These are phyloP conservation scores for Karalla daura DNA, from an alignment of 2,797 vertebrate species.

Conservation along the genomic window DNA sequence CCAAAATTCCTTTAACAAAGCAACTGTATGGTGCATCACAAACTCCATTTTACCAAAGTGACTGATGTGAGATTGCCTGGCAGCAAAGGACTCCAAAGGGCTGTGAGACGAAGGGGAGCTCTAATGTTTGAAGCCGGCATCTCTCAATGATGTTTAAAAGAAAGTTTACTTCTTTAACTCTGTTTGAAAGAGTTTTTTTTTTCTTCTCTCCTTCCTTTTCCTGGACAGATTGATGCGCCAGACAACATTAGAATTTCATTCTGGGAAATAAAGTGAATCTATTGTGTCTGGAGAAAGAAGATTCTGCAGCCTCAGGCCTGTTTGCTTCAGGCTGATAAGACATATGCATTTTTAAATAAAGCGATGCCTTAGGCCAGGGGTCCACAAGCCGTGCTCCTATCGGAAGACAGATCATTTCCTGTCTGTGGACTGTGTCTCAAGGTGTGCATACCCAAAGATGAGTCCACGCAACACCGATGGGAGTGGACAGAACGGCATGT, in stretches of 20 bases:
- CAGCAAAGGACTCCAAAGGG: not conserved
- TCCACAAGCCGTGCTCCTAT: not conserved
- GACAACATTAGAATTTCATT: not conserved
- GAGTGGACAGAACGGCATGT: not conserved
- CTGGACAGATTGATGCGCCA: not conserved
- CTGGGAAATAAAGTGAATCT: not conserved
- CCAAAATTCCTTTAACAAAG: constrained; percentile 7
- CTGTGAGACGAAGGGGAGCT: not conserved
- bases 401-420: not conserved
- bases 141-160: not conserved
- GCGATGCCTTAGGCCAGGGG: constrained; percentile 22
- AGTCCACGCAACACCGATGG: not conserved
- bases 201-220: too few relatives aligned
- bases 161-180: not conserved
- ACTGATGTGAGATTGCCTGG: not conserved
- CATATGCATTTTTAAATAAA: constrained; percentile 40
- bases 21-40: not conserved
- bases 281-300: not conserved
- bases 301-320: constrained; percentile 2
- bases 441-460: constrained; percentile 1
- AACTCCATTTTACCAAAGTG: not conserved
- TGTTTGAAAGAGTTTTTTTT: too few relatives aligned
- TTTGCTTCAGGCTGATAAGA: constrained; percentile 34
- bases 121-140: not conserved
- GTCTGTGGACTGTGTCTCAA: not conserved